Percentiles rank a stretch among this genome's conserved stretches.
Evolutionary conservation across 2,888 invertebrate genomes (phyloP).

Genomic region (Ophonus ardosiacus): DNA sequence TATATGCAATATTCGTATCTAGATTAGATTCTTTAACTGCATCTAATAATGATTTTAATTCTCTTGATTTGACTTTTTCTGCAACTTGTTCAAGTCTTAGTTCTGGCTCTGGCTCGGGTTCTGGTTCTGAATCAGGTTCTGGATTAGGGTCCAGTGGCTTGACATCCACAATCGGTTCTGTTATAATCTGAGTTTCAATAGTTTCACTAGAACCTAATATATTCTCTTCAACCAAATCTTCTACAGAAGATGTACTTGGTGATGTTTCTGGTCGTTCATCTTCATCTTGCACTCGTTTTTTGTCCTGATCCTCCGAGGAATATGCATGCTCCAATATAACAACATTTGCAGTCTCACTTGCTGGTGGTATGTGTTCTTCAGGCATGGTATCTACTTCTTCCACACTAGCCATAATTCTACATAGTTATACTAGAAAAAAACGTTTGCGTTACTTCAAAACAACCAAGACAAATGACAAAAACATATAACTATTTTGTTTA

Average conservation of each 20-base stretch:
- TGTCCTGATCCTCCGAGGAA: constrained; percentile 49
- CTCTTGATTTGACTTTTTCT: constrained; percentile 72
- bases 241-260: constrained; percentile 5
- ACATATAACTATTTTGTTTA: constrained; percentile 55
- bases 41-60: constrained; percentile 81
- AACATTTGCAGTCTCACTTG: constrained; percentile 36
- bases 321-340: constrained; percentile 56
- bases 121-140: neutral
- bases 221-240: constrained; percentile 1
- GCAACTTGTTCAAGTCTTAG: constrained; percentile 28
- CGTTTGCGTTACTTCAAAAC: constrained; percentile 23
- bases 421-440: constrained; percentile 53
- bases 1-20: constrained; percentile 76
- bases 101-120: neutral
- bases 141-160: neutral
- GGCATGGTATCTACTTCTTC: constrained; percentile 20
- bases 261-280: constrained; percentile 32
- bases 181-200: constrained; percentile 1
- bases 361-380: constrained; percentile 21
- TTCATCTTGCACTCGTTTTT: neutral
- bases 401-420: constrained; percentile 50
- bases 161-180: neutral
- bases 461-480: constrained; percentile 51
- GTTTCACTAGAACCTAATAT: neutral
- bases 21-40: constrained; percentile 84